Evolutionary conservation across 2,888 invertebrate species (phyloP).

Genomic region (Phasia obesa): DNA sequence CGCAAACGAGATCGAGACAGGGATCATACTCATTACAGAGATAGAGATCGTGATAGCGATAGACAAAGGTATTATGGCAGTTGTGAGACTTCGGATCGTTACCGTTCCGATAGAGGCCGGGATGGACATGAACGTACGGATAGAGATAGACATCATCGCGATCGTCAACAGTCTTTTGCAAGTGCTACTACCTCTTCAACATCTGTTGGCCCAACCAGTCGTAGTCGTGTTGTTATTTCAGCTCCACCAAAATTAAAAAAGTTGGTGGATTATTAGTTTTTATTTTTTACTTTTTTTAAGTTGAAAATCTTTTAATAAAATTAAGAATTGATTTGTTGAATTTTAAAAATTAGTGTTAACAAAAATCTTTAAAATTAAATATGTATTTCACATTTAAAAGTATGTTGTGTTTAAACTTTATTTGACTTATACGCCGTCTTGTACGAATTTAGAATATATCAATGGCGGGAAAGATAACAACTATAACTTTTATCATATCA

Average conservation of each 20-base stretch:
- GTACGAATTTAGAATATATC: no score
- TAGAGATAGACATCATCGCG: constrained; percentile 66
- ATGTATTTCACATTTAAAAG: no score
- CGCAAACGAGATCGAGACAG: constrained; percentile 69
- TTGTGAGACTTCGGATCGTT: constrained; percentile 55
- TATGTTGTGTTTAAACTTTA: no score
- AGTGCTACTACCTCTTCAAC: constrained; percentile 49
- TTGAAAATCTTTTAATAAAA: constrained; percentile 13
- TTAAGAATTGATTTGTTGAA: constrained; percentile 45
- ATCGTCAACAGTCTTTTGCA: constrained; percentile 58
- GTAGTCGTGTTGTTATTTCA: constrained; percentile 80
- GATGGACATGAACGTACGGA: constrained; percentile 67
- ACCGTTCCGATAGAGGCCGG: constrained; percentile 66
- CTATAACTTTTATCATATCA: no score
- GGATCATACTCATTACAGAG: constrained; percentile 63
- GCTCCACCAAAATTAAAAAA: constrained; percentile 81
- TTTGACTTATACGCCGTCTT: no score
- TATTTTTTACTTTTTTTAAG: constrained; percentile 32
- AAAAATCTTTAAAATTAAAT: no score
- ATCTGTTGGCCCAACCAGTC: constrained; percentile 69
- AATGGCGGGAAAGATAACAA: no score
- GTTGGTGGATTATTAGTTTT: constrained; percentile 78
- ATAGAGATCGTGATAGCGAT: constrained; percentile 70
- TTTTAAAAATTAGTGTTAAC: not conserved
- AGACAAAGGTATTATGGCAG: constrained; percentile 56